Conservation (phyloP, 1,140 invertebrate genomes). For the Scaptomyza graminum region DNA sequence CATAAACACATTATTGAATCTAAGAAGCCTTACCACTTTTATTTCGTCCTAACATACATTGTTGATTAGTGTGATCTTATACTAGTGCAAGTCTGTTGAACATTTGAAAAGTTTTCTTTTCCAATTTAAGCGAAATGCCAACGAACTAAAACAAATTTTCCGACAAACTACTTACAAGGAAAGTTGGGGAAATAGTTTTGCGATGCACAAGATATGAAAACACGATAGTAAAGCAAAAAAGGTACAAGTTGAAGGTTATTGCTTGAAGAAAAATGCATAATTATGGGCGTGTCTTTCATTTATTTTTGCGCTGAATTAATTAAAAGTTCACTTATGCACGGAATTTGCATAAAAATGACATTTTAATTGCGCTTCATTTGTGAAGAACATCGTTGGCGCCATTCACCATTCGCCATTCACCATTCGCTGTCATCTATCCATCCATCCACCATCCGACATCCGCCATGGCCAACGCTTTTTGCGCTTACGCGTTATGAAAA, state of each 20-base stretch:
- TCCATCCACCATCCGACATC: background rate
- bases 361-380: constrained; percentile 82
- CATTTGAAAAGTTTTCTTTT: background rate
- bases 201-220: constrained; percentile 2
- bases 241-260: constrained; percentile 36
- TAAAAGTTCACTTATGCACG: constrained; percentile 82
- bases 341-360: constrained; percentile 81
- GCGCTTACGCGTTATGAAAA: constrained; percentile 54
- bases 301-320: constrained; percentile 80
- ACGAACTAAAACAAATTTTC: constrained; percentile 7
- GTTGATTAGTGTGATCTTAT: background rate
- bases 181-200: constrained; percentile 18
- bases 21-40: no score
- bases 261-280: constrained; percentile 57
- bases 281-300: constrained; percentile 74
- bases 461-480: constrained; percentile 6
- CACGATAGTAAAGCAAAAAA: constrained; percentile 18
- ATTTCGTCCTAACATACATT: background rate
- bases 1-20: no score
- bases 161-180: constrained; percentile 9
- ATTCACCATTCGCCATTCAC: background rate
- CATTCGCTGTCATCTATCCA: no score
- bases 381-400: constrained; percentile 49
- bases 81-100: background rate
- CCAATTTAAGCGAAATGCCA: constrained; percentile 6